Conservation (phyloP, 2,797 vertebrate species). For the Etheostoma nigrum region DNA sequence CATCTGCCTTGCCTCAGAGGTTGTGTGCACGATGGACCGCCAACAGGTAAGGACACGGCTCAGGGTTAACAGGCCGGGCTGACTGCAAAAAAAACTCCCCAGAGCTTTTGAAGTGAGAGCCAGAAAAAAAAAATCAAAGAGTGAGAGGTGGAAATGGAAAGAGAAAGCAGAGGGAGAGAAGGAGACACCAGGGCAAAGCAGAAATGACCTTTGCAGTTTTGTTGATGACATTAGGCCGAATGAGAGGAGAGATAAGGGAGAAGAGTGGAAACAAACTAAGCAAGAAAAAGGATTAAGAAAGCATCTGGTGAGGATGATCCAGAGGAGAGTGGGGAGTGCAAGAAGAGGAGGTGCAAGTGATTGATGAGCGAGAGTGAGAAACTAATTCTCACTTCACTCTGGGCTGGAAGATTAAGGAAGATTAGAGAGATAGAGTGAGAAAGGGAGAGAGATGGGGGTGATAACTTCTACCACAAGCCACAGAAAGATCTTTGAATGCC, state of each 20-base stretch:
- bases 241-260: constrained; percentile 46
- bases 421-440: constrained; percentile 84
- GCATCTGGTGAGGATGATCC: constrained; percentile 72
- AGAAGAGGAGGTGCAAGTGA: constrained; percentile 78
- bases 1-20: constrained; percentile 34
- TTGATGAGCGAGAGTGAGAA: constrained; percentile 87
- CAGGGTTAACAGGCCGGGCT: constrained; percentile 55
- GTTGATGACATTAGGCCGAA: constrained; percentile 64
- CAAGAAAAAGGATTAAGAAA: constrained; percentile 72
- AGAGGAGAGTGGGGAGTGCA: constrained; percentile 42
- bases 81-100: constrained; percentile 40
- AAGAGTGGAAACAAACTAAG: constrained; percentile 61
- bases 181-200: constrained; percentile 22
- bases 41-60: constrained; percentile 48
- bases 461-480: constrained; percentile 77
- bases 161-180: constrained; percentile 6
- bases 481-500: constrained; percentile 75
- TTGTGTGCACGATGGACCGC: background rate
- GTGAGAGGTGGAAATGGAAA: constrained; percentile 48
- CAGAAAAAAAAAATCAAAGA: background rate
- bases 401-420: constrained; percentile 87
- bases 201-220: constrained; percentile 70
- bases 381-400: constrained; percentile 90
- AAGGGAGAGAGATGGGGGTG: constrained; percentile 76
- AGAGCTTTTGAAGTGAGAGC: constrained; percentile 35